Percentiles rank a stretch among this genome's conserved stretches.
Evolutionary conservation across 2,113 vertebrate species (phyloP).

Genomic region (Rhineura floridana): DNA sequence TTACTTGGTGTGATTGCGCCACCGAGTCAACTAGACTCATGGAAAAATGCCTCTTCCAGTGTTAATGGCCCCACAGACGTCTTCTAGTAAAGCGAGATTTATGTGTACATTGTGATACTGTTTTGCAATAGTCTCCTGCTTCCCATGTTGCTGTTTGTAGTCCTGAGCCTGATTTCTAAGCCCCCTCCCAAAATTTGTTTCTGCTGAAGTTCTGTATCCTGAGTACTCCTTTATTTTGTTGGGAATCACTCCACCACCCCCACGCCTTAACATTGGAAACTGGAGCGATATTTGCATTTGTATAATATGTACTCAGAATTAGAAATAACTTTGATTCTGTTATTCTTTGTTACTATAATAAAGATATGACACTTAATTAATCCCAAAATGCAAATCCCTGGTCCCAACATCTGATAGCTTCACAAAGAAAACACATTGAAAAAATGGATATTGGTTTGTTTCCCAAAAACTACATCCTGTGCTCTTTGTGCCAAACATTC

Average conservation of each 20-base stretch:
- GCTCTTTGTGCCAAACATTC: neutral
- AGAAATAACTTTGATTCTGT: neutral
- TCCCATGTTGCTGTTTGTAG: neutral
- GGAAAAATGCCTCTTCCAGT: neutral
- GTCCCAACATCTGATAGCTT: neutral
- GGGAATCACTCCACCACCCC: neutral
- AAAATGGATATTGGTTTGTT: neutral
- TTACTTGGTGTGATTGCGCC: no score
- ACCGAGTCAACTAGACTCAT: accelerated
- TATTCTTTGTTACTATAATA: neutral
- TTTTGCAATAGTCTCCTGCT: neutral
- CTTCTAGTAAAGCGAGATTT: neutral
- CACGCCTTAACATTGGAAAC: neutral
- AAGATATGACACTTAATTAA: neutral
- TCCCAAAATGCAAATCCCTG: neutral
- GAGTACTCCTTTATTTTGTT: neutral
- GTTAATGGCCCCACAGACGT: neutral
- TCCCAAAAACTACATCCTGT: neutral
- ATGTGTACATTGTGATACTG: accelerated
- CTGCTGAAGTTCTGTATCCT: neutral
- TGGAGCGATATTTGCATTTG: neutral
- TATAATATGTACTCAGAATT: neutral
- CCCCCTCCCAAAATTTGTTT: neutral
- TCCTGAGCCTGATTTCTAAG: neutral
- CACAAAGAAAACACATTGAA: neutral